Evolutionary conservation across 2,888 invertebrate species (phyloP).

Genomic region (Coelinius sp.): DNA sequence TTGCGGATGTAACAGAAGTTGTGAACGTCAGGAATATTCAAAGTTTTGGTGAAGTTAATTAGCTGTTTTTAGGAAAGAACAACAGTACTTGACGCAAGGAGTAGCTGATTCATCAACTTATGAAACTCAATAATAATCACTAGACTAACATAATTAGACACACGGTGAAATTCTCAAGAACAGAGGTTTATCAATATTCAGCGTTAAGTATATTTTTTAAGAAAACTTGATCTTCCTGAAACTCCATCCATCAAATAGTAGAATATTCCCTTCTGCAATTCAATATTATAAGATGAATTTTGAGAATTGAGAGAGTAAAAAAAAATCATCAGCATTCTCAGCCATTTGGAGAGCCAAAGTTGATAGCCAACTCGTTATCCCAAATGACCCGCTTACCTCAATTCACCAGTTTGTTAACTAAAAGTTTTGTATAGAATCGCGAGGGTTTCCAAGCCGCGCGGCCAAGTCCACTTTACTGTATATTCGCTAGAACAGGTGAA

Average conservation of each 20-base stretch:
- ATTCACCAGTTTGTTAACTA: constrained; percentile 56
- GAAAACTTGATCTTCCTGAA: no score
- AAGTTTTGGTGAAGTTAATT: no score
- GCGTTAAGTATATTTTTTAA: not conserved
- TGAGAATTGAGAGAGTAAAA: no score
- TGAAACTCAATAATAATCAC: no score
- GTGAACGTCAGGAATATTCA: no score
- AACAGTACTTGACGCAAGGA: no score
- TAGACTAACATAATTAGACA: not conserved
- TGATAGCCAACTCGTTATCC: constrained; percentile 43
- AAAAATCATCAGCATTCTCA: not conserved
- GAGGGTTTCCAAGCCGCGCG: constrained; percentile 26
- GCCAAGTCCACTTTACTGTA: constrained; percentile 20
- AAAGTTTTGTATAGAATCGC: constrained; percentile 49
- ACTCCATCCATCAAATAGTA: no score
- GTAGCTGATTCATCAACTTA: no score
- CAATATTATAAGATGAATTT: no score
- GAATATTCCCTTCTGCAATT: not conserved
- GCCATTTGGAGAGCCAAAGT: constrained; percentile 32
- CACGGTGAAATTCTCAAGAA: not conserved
- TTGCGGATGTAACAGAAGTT: not conserved
- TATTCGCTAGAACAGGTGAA: constrained; percentile 33
- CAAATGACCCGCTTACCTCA: constrained; percentile 54
- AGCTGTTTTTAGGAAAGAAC: no score
- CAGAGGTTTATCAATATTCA: not conserved